Evolutionary conservation across 1,140 invertebrate species (phyloP), one percentile per base, ranked within the genome.

Genomic region (Teleogryllus occipitalis): DNA sequence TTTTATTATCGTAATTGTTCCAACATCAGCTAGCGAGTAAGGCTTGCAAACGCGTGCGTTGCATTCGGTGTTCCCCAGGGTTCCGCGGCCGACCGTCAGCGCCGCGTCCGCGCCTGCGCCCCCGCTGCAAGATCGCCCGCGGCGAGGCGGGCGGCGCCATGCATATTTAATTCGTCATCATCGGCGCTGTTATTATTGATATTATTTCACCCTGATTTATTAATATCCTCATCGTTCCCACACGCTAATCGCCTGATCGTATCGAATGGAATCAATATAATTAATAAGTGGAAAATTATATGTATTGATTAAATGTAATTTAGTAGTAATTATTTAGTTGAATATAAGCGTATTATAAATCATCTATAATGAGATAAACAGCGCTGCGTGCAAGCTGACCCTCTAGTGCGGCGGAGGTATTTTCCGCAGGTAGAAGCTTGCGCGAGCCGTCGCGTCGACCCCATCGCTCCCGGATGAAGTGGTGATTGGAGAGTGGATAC

Each of bases 251-350:
- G 54, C 54, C 18, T 65, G 54, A 65, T 65, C 54, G 54, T 65
- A 65, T 65, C 54, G 54, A 65, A 65, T 65, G 54, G 54, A 65
- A 65, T 65, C 54, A 65, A 65, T 65, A 65, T 65, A 65, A 65
- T 65, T 65, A 65, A 65, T 65, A 65, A 65, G 54, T 65, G 54
- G 54, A 65, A 65, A 65, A 65, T 65, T 65, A 65, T 65, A 65
- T 65, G 54, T 65, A 65, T 65, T 65, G 54, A 65, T 65, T 65
- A 65, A 65, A 65, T 65, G 54, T 65, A 65, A 65, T 65, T 65
- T 65, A 65, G 54, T 65, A 65, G 54, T 65, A 65, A 65, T 65
- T 65, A 65, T 65, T 65, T 65, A 65, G 54, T 65, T 65, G 54
- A 65, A 65, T 65, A 65, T 65, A 65, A 65, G 54, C 54, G 54